Evolutionary conservation across 2,113 vertebrate species (phyloP).

Genomic region (Alligator mississippiensis): DNA sequence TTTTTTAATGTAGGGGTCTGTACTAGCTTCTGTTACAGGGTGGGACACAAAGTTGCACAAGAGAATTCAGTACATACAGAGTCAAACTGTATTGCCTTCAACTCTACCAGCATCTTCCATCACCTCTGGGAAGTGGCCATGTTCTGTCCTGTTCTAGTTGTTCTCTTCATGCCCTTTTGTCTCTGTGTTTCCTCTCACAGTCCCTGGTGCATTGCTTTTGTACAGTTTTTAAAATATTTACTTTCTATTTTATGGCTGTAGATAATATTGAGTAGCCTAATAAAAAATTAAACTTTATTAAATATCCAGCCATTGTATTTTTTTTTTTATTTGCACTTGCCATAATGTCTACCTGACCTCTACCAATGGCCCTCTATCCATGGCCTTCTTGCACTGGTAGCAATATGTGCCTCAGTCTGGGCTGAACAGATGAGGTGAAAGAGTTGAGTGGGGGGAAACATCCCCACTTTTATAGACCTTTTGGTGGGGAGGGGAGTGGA

Average conservation of each 20-base stretch:
- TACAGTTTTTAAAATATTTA: slow-evolving; percentile 79
- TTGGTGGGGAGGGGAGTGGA: not conserved
- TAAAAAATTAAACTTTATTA: slow-evolving; percentile 89
- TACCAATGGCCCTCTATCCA: not conserved
- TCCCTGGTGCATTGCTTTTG: slow-evolving; percentile 70
- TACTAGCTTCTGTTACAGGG: slow-evolving; percentile 39
- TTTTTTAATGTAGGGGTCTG: not conserved
- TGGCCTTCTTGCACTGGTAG: too few species aligned
- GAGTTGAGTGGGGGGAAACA: not conserved
- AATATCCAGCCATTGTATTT: slow-evolving; percentile 49
- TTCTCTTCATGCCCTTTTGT: not conserved
- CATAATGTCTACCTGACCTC: fast-evolving
- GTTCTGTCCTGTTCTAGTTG: slow-evolving; percentile 14
- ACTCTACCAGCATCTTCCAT: slow-evolving; percentile 44
- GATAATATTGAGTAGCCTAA: slow-evolving; percentile 89
- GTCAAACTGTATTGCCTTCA: slow-evolving; percentile 40
- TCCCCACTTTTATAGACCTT: not conserved
- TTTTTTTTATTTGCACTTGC: not conserved
- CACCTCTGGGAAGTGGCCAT: slow-evolving; percentile 34
- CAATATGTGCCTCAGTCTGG: not conserved
- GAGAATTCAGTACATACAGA: slow-evolving; percentile 30
- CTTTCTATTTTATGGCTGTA: slow-evolving; percentile 89
- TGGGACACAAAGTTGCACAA: slow-evolving; percentile 40
- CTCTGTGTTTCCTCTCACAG: not conserved
- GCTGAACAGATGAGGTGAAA: not conserved